Evolutionary conservation across 2,888 invertebrate genomes (phyloP).

Genomic region (Lasioglossum pauxillum): DNA sequence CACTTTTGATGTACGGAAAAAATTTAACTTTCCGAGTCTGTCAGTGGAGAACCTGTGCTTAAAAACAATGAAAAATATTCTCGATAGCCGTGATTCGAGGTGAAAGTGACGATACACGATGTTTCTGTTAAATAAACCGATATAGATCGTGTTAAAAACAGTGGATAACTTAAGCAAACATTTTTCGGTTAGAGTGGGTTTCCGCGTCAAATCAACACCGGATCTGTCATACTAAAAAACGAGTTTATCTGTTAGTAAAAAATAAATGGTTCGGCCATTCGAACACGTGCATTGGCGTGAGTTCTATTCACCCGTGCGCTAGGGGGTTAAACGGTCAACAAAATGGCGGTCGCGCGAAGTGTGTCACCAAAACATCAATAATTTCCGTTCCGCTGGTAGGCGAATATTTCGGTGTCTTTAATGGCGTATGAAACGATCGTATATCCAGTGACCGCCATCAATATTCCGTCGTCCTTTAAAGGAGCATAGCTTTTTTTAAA

Average conservation of each 20-base stretch:
- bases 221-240: background rate
- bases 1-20: background rate
- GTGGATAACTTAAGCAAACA: background rate
- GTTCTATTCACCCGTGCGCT: background rate
- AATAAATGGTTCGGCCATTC: background rate
- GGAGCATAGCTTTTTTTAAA: background rate
- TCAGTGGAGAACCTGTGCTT: background rate
- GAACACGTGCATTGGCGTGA: background rate
- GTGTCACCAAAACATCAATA: conserved; percentile 4
- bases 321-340: background rate
- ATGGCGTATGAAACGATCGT: background rate
- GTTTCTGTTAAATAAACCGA: background rate
- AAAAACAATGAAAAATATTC: background rate
- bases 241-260: background rate
- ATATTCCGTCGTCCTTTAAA: background rate
- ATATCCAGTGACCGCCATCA: background rate
- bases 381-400: background rate
- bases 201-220: background rate
- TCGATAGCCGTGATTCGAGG: too few species aligned
- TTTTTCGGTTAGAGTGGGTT: background rate
- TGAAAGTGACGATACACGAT: background rate
- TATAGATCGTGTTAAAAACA: background rate
- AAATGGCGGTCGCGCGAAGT: background rate
- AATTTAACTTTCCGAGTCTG: background rate
- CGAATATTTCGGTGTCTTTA: background rate